These are phyloP conservation scores for Halcyon smyrnensis DNA, from an alignment of 2,797 vertebrate genomes.

Conservation along the genomic window DNA sequence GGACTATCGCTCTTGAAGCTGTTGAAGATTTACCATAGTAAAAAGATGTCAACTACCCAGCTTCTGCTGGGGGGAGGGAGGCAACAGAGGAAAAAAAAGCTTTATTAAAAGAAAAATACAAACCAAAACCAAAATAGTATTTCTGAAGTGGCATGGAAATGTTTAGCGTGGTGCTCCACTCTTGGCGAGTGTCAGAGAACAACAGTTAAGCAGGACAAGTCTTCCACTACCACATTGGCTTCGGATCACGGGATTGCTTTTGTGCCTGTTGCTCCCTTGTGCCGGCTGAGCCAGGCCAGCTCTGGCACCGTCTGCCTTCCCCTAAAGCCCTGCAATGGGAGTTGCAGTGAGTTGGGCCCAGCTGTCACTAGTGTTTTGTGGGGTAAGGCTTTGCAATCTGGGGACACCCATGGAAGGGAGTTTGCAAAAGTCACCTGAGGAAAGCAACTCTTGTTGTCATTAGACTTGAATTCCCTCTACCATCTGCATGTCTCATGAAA, in stretches of 20 bases:
- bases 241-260: fast-evolving
- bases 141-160: not conserved
- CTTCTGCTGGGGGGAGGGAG: not conserved
- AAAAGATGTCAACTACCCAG: not conserved
- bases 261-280: fast-evolving
- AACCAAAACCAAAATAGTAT: not conserved
- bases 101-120: not conserved
- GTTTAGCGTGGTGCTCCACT: not conserved
- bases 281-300: not conserved
- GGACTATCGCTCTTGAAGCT: not conserved
- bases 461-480: not conserved
- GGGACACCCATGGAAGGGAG: fast-evolving
- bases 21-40: not conserved
- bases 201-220: not conserved
- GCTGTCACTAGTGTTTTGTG: not conserved
- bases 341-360: not conserved
- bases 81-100: not conserved
- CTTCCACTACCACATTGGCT: fast-evolving
- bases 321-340: not conserved
- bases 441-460: not conserved
- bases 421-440: not conserved
- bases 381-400: not conserved
- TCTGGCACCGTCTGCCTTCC: fast-evolving
- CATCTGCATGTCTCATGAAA: not conserved
- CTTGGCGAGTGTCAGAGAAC: not conserved